Base-by-base conservation (phyloP, 2,797 vertebrate species). In the Malacoctenus gilli region DNA sequence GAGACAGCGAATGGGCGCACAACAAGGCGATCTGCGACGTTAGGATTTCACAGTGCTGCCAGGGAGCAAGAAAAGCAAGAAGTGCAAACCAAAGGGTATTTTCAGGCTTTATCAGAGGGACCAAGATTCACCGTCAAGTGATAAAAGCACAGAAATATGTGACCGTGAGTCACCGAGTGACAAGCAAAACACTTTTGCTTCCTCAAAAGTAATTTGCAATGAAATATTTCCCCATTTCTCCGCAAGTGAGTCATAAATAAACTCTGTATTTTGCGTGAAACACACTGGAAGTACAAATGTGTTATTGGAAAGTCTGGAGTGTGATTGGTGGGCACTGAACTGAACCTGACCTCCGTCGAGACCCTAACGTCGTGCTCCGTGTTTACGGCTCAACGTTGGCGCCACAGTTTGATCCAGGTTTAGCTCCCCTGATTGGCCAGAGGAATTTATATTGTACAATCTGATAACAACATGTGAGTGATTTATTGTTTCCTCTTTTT, bases 41-140 rank as follows among this genome's bases (percentile, higher is more conserved):
- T 30, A 35, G 9, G 15, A 40, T 41, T 19, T 56, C 13, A 49
- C 28, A 54, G 19, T 5, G 19, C 41, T 12, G 5, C 13, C 28
- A n/a, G n/a, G n/a, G n/a, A n/a, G n/a, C n/a, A 57, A 59, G 4
- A 25, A 5, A 13, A 11, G 12, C 2, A 70, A 62, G 25, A 28
- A 28, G 9, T 6, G 25, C 15, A 39, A 59, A 51, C 28, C 39
- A 5, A 80, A 57, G 12, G 30, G 11, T 8, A 50, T 55, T 50
- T 52, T 54, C 14, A 28, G 48, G n/a, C 68, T 7, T 67, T 18
- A 15, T 38, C 35, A 3, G 21, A 28, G 14, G 35, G 53, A 15
- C 38, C 53, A 20, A 63, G 75, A 4, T 9, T 66, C 49, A 73
- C 21, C 7, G n/a, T 44, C 57, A 51, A 28, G n/a, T 53, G 72